Evolutionary conservation across 2,797 vertebrate genomes (phyloP), one percentile per base, ranked within the genome.

Genomic region (Dermochelys coriacea): DNA sequence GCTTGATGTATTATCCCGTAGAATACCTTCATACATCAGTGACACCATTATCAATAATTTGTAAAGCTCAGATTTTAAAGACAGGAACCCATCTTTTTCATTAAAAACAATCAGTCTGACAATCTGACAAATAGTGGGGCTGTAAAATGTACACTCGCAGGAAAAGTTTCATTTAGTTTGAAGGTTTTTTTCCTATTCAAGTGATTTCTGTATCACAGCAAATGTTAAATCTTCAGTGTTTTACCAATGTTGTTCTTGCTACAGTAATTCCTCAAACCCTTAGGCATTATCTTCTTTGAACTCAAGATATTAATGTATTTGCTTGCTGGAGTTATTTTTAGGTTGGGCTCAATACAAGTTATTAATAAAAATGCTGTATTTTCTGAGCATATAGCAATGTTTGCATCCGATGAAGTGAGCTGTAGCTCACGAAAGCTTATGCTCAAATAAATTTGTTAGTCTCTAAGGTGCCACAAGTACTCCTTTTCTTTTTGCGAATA

Each of bases 331-430:
- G 37, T 51, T 93, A 97, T 96, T 98, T 97, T 97, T 93, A 92
- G 94, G 86, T 64, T 71, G 45, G 94, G 82, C 85, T 97, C 88
- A 88, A 85, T 1, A 2, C 34, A 93, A 91, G 59, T 82, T 97
- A 96, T 95, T 94, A 97, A 97, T 87, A 97, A 88, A 93, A 98
- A 96, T 21, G 29, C 54, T 94, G 0, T 31, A 91, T 92, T 97
- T n/a, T 85, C 85, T 79, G 84, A 95, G 49, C 95, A 96, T 78
- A 92, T 51, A 82, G 90, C 45, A 92, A 45, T 68, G 37, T 80
- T n/a, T n/a, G n/a, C n/a, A n/a, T n/a, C n/a, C n/a, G n/a, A n/a
- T n/a, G n/a, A n/a, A n/a, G n/a, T n/a, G n/a, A n/a, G n/a, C n/a
- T n/a, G n/a, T n/a, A n/a, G n/a, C n/a, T n/a, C n/a, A n/a, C n/a